phyloP scores from a whole-genome alignment of 1,140 invertebrate species.

The Tribolium madens region DNA sequence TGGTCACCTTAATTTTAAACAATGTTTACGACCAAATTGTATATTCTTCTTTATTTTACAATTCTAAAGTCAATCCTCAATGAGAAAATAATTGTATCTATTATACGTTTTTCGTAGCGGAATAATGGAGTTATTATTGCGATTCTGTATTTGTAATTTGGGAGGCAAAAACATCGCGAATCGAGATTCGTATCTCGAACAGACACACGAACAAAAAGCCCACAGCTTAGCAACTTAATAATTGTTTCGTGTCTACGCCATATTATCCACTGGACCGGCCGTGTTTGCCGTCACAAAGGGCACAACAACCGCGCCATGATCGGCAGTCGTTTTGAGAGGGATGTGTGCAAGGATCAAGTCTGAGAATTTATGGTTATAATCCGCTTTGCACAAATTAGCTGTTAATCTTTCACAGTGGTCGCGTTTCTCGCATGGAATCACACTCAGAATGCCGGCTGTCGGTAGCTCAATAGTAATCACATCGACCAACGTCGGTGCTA shows the following conservation, averaged over 20 bases:
- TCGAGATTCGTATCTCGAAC: slow-evolving; percentile 19
- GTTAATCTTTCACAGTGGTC: slow-evolving; percentile 55
- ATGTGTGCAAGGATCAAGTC: slow-evolving; percentile 35
- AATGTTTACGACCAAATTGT: no score
- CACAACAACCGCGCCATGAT: slow-evolving; percentile 14
- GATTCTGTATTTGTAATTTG: slow-evolving; percentile 14
- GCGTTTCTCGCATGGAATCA: slow-evolving; percentile 52
- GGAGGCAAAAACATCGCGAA: neutral
- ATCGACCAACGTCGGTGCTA: slow-evolving; percentile 17
- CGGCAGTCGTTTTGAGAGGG: slow-evolving; percentile 33
- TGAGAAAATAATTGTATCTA: neutral
- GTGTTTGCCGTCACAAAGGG: slow-evolving; percentile 20
- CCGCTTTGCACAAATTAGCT: slow-evolving; percentile 58
- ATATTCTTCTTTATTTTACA: no score
- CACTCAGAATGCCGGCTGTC: slow-evolving; percentile 52
- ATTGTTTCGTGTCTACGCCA: slow-evolving; percentile 33
- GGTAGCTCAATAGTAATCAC: slow-evolving; percentile 24
- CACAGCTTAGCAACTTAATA: slow-evolving; percentile 25
- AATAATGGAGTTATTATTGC: slow-evolving; percentile 11
- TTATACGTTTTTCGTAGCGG: no score
- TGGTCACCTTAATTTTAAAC: no score
- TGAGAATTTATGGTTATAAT: slow-evolving; percentile 54
- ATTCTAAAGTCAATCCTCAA: neutral
- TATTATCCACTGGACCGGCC: neutral
- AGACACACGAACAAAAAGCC: slow-evolving; percentile 20